A percentile compares a stretch with the other conserved stretches of the same genome.
phyloP scores from a whole-genome alignment of 2,113 vertebrate species.

The Puntigrus tetrazona region DNA sequence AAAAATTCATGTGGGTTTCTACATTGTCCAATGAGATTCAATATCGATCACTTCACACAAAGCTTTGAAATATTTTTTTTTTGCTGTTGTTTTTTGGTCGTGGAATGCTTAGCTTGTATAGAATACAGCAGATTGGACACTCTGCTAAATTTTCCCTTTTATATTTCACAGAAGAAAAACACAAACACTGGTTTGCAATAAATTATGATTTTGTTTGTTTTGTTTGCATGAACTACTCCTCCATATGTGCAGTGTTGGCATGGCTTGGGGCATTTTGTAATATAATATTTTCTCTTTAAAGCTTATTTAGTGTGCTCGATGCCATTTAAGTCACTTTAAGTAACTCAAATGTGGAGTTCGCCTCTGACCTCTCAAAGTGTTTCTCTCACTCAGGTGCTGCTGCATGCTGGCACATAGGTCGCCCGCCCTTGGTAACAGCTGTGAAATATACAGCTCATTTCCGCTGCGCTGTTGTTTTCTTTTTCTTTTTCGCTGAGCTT shows the following conservation, averaged over 20 bases:
- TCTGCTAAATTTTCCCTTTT: background rate
- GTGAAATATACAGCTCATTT: constrained; percentile 37
- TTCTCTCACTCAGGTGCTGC: constrained; percentile 17
- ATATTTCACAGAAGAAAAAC: background rate
- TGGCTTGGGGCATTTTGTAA: background rate
- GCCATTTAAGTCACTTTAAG: background rate
- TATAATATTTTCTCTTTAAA: background rate
- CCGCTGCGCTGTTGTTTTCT: constrained; percentile 7
- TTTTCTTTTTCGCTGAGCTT: constrained; percentile 37
- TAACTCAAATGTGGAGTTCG: background rate
- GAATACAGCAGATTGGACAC: background rate
- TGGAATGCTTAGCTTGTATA: background rate
- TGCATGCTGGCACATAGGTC: background rate
- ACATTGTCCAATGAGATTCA: background rate
- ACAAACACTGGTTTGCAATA: background rate
- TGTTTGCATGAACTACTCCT: background rate
- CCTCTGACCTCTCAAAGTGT: constrained; percentile 8
- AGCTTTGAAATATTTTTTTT: background rate
- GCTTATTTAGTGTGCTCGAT: background rate
- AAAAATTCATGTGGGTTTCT: background rate
- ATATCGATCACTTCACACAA: background rate
- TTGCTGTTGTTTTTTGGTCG: background rate
- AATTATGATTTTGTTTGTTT: background rate
- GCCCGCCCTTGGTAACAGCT: constrained; percentile 33
- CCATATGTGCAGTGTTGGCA: background rate